These are phyloP conservation scores for Seira ritae DNA, from an alignment of 2,888 invertebrate species.

Conservation along the genomic window DNA sequence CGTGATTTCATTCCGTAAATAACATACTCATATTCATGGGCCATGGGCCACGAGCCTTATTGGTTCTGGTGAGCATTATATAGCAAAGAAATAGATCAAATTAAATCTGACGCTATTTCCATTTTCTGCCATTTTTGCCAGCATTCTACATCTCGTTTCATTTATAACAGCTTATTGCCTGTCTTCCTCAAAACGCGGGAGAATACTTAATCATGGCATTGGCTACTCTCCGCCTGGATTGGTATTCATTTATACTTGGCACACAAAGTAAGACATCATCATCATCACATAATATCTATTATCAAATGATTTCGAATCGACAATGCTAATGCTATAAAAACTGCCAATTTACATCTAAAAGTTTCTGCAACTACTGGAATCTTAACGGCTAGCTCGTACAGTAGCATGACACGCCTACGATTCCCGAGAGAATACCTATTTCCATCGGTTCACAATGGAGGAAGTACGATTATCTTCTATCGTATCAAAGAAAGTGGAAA, in stretches of 20 bases:
- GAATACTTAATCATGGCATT: not conserved
- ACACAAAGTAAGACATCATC: constrained; percentile 27
- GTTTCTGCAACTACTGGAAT: constrained; percentile 31
- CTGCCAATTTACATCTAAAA: too few species aligned
- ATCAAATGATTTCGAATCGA: not conserved
- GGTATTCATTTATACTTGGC: constrained; percentile 47
- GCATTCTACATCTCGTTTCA: too few species aligned
- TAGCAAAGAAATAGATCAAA: too few species aligned
- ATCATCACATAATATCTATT: not conserved
- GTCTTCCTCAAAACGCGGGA: too few species aligned
- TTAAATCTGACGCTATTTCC: too few species aligned
- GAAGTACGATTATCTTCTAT: constrained; percentile 26
- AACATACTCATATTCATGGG: too few species aligned
- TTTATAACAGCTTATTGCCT: too few species aligned
- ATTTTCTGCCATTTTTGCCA: too few species aligned
- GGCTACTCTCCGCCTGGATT: constrained; percentile 22
- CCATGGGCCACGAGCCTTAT: too few species aligned
- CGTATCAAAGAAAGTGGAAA: constrained; percentile 41
- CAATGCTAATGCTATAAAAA: not conserved
- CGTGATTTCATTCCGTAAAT: too few species aligned
- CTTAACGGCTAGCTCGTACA: not conserved
- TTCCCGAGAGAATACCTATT: constrained; percentile 30
- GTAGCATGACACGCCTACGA: constrained; percentile 2
- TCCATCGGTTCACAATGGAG: constrained; percentile 33
- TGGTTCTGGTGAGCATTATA: too few species aligned